Evolutionary conservation across 2,888 invertebrate genomes (phyloP).

Genomic region (Chrysotoxum bicinctum): DNA sequence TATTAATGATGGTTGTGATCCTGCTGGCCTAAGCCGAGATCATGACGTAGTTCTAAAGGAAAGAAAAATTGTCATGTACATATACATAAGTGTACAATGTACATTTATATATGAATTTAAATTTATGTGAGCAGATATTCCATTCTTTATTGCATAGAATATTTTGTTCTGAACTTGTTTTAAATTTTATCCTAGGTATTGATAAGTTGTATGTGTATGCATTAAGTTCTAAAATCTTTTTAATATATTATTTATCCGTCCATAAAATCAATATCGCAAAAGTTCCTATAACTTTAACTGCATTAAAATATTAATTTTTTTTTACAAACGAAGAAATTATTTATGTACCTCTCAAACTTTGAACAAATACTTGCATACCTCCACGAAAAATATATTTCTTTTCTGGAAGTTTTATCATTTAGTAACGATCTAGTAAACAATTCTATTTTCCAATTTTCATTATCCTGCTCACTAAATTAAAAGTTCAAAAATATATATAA

Average conservation of each 20-base stretch:
- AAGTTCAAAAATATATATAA: background rate
- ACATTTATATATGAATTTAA: background rate
- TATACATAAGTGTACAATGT: too few relatives aligned
- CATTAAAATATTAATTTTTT: conserved; percentile 41
- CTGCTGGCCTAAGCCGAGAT: background rate
- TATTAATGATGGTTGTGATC: conserved; percentile 6
- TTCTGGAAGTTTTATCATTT: background rate
- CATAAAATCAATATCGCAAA: conserved; percentile 74
- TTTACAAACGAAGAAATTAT: background rate
- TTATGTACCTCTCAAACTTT: too few relatives aligned
- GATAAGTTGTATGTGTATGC: background rate
- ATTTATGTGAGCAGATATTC: conserved; percentile 59
- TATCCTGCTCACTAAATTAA: conserved; percentile 52
- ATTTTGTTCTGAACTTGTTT: background rate
- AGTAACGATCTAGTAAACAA: too few relatives aligned
- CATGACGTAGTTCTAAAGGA: background rate
- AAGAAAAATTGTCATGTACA: too few relatives aligned
- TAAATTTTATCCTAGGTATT: too few relatives aligned
- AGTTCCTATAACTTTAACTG: conserved; percentile 69
- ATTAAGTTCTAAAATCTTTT: background rate
- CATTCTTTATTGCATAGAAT: background rate
- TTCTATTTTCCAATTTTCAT: background rate
- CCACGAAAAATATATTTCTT: background rate
- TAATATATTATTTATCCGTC: conserved; percentile 79
- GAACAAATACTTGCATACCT: too few relatives aligned